phyloP scores from a whole-genome alignment of 2,888 invertebrate species.

The Monopis laevigella region DNA sequence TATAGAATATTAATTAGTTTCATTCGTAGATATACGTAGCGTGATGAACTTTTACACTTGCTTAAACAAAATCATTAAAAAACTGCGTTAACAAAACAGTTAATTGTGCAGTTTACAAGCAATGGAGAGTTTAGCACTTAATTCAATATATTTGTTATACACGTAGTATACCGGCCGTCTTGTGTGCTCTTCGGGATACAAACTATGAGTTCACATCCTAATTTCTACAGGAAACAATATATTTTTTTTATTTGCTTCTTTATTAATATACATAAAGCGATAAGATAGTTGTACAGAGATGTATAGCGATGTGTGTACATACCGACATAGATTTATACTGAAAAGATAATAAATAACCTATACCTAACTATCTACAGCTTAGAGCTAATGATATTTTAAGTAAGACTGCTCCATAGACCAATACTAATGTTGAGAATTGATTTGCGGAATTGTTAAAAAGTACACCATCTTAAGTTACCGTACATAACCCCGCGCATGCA shows the following conservation, averaged over 20 bases:
- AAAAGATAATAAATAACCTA: conserved; percentile 32
- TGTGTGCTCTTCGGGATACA: conserved; percentile 38
- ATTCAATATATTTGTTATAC: conserved; percentile 66
- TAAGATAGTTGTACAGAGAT: conserved; percentile 57
- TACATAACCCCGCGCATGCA: conserved; percentile 36
- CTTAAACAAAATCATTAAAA: no score
- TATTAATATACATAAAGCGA: conserved; percentile 39
- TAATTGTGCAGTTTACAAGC: conserved; percentile 22
- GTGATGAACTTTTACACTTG: no score
- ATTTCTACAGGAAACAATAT: conserved; percentile 35
- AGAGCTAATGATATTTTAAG: conserved; percentile 54
- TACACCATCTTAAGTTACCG: conserved; percentile 54
- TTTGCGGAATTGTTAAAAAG: conserved; percentile 51
- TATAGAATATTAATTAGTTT: conserved; percentile 67
- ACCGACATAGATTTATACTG: conserved; percentile 62
- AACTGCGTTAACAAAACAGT: background rate
- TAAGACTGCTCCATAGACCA: conserved; percentile 49
- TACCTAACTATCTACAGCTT: conserved; percentile 60
- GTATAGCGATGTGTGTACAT: conserved; percentile 55
- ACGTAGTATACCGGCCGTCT: conserved; percentile 50
- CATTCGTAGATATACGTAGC: conserved; percentile 65
- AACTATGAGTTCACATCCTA: conserved; percentile 52
- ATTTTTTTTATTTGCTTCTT: conserved; percentile 46
- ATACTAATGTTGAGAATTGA: conserved; percentile 44
- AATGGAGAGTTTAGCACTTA: conserved; percentile 31